phyloP scores from a whole-genome alignment of 2,113 vertebrate genomes.

The Emydocephalus ijimae region DNA sequence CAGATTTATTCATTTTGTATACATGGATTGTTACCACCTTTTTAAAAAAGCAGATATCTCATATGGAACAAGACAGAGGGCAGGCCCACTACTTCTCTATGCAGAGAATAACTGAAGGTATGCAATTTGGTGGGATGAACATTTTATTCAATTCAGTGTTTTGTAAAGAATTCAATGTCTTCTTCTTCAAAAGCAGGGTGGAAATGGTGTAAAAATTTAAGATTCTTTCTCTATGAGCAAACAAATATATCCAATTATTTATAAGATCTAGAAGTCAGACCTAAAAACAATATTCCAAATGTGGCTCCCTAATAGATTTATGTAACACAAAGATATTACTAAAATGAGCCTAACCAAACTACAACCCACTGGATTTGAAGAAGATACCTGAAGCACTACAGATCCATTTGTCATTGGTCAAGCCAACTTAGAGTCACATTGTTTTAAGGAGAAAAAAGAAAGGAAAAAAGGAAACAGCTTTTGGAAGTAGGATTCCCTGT shows the following conservation, averaged over 20 bases:
- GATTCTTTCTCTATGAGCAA: neutral
- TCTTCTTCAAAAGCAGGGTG: neutral
- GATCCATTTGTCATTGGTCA: neutral
- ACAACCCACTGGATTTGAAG: neutral
- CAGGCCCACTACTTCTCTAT: neutral
- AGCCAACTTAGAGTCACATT: neutral
- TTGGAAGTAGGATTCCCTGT: neutral
- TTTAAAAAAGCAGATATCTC: neutral
- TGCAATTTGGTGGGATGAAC: neutral
- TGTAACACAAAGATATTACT: neutral
- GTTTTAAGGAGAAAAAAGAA: neutral
- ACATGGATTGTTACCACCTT: neutral
- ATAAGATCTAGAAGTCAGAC: neutral
- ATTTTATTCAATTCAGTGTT: neutral
- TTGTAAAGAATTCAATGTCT: neutral
- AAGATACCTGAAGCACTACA: neutral
- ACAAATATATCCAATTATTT: neutral
- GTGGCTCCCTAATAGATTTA: too few species aligned
- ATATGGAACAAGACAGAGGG: neutral
- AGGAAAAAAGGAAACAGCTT: neutral
- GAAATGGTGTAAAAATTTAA: neutral
- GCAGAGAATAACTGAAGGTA: neutral
- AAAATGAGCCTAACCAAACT: neutral
- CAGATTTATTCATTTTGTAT: neutral
- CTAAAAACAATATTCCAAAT: neutral